A percentile compares a stretch with the other conserved stretches of the same genome.
Evolutionary conservation across 2,113 vertebrate genomes (phyloP).

Genomic region (Ciconia boyciana): DNA sequence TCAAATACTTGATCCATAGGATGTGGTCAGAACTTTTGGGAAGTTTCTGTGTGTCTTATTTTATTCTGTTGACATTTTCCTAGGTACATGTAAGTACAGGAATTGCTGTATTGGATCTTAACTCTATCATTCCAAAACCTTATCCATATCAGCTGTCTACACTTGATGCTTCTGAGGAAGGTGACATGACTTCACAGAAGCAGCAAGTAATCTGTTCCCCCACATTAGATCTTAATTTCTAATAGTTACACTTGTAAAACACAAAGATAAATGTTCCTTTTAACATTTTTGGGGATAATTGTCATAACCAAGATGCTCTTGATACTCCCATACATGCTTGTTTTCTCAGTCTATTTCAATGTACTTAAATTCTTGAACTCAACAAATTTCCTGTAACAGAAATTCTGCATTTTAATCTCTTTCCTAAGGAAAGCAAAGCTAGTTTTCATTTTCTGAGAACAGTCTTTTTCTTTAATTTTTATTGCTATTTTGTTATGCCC

Average conservation of each 20-base stretch:
- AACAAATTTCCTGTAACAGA: neutral
- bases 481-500: neutral
- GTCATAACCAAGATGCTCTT: neutral
- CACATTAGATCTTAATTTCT: neutral
- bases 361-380: neutral
- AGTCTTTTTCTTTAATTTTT: neutral
- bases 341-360: neutral
- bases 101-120: neutral
- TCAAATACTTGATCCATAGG: neutral
- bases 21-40: neutral
- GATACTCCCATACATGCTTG: neutral
- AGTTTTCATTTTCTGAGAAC: neutral
- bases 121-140: neutral
- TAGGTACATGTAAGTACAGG: neutral
- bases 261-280: neutral
- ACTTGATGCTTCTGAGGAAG: neutral
- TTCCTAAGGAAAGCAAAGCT: neutral
- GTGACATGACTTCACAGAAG: neutral
- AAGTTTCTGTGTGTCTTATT: neutral
- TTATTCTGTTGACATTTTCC: neutral
- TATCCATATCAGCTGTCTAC: neutral
- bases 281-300: fast-evolving
- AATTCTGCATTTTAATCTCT: neutral
- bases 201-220: neutral
- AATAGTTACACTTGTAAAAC: neutral